These are phyloP conservation scores for Trialeurodes vaporariorum DNA, from an alignment of 1,140 invertebrate genomes.

Conservation along the genomic window DNA sequence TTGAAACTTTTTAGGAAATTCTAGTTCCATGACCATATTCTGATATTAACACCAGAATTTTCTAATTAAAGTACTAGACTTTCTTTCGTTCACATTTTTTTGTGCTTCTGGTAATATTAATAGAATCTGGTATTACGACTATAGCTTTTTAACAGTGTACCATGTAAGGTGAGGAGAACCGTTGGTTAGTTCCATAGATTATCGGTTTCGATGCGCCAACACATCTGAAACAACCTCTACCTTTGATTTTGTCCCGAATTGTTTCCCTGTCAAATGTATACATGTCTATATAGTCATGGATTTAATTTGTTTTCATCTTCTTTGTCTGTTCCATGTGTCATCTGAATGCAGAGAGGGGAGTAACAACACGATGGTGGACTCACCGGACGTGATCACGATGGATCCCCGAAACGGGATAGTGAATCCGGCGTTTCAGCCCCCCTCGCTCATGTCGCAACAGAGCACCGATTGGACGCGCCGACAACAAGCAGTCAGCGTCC, in stretches of 20 bases:
- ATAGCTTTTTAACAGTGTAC: too few relatives aligned
- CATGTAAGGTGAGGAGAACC: too few relatives aligned
- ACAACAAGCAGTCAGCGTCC: slow-evolving; percentile 34
- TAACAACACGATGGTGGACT: slow-evolving; percentile 10
- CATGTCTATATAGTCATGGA: too few relatives aligned
- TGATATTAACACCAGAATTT: too few relatives aligned
- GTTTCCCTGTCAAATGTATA: slow-evolving; percentile 5
- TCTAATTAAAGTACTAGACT: too few relatives aligned
- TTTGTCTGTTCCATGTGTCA: too few relatives aligned
- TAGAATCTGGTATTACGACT: too few relatives aligned
- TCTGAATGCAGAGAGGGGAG: slow-evolving; percentile 4
- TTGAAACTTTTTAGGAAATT: too few relatives aligned
- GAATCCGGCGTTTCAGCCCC: slow-evolving; percentile 20
- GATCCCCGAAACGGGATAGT: slow-evolving; percentile 18
- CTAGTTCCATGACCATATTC: too few relatives aligned
- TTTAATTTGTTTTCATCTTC: too few relatives aligned
- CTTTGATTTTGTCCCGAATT: neutral
- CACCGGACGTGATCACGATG: slow-evolving; percentile 17
- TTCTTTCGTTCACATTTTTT: too few relatives aligned
- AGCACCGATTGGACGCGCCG: slow-evolving; percentile 29
- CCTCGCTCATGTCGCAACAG: slow-evolving; percentile 24
- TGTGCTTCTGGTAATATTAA: too few relatives aligned
- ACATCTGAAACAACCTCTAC: neutral
- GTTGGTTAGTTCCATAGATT: neutral
- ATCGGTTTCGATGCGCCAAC: neutral